Conservation (phyloP, 1,140 invertebrate genomes). For the Conus betulinus region DNA sequence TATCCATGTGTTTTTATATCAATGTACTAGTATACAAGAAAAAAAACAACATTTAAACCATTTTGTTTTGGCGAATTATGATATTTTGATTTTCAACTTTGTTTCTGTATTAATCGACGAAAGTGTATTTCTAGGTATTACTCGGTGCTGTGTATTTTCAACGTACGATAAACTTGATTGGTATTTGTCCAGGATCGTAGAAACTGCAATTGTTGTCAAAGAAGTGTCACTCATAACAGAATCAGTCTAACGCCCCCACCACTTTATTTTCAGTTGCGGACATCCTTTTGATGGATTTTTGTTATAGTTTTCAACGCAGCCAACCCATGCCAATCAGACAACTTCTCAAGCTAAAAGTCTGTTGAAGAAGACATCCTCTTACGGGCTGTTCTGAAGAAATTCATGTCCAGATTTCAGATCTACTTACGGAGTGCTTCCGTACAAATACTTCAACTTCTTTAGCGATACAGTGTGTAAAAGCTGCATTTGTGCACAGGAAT, state of each 20-base stretch:
- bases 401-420: neutral
- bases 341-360: neutral
- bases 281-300: too few relatives aligned
- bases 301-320: too few relatives aligned
- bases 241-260: neutral
- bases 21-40: slow-evolving; percentile 1
- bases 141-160: neutral
- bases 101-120: too few relatives aligned
- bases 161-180: neutral
- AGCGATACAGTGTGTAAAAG: neutral
- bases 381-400: neutral
- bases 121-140: neutral
- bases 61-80: neutral
- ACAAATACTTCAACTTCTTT: neutral
- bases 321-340: slow-evolving; percentile 2
- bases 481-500: neutral
- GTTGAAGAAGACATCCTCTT: neutral
- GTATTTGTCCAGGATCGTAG: neutral
- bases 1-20: slow-evolving; percentile 5
- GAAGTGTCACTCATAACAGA: neutral
- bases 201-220: neutral
- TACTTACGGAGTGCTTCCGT: neutral
- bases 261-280: too few relatives aligned
- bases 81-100: too few relatives aligned
- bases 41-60: neutral